A percentile compares a stretch with the other conserved stretches of the same genome.
These are phyloP conservation scores for Camelus dromedarius DNA, from an alignment of 2,113 vertebrate species.

Conservation along the genomic window DNA sequence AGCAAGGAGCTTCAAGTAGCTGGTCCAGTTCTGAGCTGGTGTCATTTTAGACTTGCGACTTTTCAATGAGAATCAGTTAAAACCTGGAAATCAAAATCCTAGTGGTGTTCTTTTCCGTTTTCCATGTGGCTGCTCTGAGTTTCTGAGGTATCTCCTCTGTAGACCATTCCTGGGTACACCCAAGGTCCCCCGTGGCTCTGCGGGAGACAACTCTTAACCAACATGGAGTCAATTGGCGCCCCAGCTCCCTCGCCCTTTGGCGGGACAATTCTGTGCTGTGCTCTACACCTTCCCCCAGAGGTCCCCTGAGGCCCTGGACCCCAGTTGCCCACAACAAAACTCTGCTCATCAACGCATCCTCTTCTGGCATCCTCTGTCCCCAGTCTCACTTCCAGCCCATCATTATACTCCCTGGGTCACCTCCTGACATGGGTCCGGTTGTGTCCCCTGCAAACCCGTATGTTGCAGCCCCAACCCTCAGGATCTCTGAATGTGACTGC, in stretches of 20 bases:
- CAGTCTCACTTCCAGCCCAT: background rate
- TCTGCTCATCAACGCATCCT: background rate
- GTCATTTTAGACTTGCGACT: background rate
- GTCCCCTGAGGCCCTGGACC: background rate
- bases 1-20: background rate
- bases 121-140: background rate
- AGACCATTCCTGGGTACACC: background rate
- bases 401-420: background rate
- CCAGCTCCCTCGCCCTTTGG: background rate
- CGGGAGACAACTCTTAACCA: background rate
- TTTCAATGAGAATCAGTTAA: constrained; percentile 17
- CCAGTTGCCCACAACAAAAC: background rate
- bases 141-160: background rate
- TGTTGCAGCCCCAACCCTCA: background rate
- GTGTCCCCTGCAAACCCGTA: background rate
- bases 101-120: background rate
- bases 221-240: background rate
- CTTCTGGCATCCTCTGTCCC: background rate
- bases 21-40: background rate
- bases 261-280: background rate
- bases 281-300: background rate
- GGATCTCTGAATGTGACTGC: background rate
- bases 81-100: background rate
- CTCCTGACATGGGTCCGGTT: background rate
- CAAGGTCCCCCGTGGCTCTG: background rate